Evolutionary conservation across 1,140 invertebrate genomes (phyloP), one percentile per base, ranked within the genome.

Genomic region (Brachionus asplanchnoidis): DNA sequence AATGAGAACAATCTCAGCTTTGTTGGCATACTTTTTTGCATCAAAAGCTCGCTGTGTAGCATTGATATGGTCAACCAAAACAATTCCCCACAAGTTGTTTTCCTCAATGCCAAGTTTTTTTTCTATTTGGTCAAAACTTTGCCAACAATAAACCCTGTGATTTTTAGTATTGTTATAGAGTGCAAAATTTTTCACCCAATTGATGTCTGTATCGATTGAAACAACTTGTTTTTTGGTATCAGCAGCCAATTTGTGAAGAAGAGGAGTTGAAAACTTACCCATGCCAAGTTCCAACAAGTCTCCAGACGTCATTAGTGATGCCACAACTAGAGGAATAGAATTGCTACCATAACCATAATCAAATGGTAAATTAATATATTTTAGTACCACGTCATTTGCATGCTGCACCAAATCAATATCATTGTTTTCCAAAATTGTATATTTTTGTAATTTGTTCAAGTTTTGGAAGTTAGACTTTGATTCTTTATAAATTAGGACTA

Each of bases 141-240:
- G 28, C 36, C n/a, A 23, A n/a, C 20, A 46, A 20, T 50, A 80
- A 32, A 80, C 26, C 11, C 42, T 65, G 23, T 80, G 77, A 56
- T 50, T 23, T 17, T 8, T 65, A 5, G 77, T 80, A n/a, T 26
- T 23, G n/a, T 80, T 80, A n/a, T 80, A 80, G 6, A 9, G n/a
- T 7, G 32, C n/a, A 65, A 80, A 80, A 50, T 80, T 80, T 1
- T 80, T 36, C 4, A 80, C 46, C 77, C 77, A 80, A 56, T 80
- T 46, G 11, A 32, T 14, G 20, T 80, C 17, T 1, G 77, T 80
- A 28, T 80, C 77, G 14, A 80, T 65, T 14, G 77, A 80, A 53
- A 80, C 77, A 14, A 80, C 20, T 12, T 42, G n/a, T 56, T 42
- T 53, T 0, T 20, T 20, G 4, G n/a, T 17, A 40, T 56, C 56